Evolutionary conservation across 2,797 vertebrate species (phyloP), one percentile per base, ranked within the genome.

Genomic region (Pempheris klunzingeri): DNA sequence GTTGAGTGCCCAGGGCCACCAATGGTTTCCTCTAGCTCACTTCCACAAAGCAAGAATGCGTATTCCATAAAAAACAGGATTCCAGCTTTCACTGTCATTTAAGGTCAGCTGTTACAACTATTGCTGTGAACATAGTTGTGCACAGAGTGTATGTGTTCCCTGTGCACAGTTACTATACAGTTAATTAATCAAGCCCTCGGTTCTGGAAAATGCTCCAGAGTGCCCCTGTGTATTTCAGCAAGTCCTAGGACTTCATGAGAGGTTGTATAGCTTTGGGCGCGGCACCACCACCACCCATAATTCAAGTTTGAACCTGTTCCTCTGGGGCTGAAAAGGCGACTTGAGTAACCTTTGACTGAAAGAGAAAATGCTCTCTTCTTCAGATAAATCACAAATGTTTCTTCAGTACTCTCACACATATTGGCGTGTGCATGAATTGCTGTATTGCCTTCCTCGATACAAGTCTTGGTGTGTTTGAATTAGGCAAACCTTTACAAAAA

Each of bases 241-340:
- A 58, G 43, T 73, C 81, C 34, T 61, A 39, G 14, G 26, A 62
- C 53, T 62, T 66, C 13, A 61, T 22, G 41, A 69, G 39, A 47
- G 13, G 18, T 59, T 82, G 41, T 34, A 54, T 58, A 41, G 69
- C 65, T 67, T 53, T 50, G 82, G 90, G 88, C 38, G 84, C 2
- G 61, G 83, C 83, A 55, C 60, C 82, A 68, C 60, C 82, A 68
- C 72, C 79, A 79, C 74, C 74, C 64, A 66, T 43, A 66, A 80
- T 76, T 81, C 88, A 47, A 73, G 91, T 76, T 82, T 54, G 73
- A 71, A 87, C 92, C 69, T 88, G 90, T 87, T 84, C 34, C 11
- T 66, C 39, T 8, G 13, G 34, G n/a, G 9, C 57, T 47, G 58
- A 55, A 60, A 74, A 52, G 15, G 18, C 4, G 43, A 70, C 47